phyloP scores from a whole-genome alignment of 1,140 invertebrate genomes.

The Samia ricini region DNA sequence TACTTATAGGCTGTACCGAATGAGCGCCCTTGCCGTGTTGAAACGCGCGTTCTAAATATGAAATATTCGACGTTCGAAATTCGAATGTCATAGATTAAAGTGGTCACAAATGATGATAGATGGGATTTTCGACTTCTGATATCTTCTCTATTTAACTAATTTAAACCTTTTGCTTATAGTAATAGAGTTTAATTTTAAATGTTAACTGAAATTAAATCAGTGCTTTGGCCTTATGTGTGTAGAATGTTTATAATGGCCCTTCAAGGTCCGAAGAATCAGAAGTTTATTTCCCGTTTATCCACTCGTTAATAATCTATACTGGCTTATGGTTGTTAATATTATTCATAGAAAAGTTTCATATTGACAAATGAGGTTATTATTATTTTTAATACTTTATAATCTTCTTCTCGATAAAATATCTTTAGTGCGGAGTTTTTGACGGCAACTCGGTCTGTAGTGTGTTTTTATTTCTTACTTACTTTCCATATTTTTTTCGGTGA shows the following conservation, averaged over 20 bases:
- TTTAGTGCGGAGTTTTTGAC: not conserved
- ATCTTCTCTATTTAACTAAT: not conserved
- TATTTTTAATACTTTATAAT: no score
- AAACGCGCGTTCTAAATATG: not conserved
- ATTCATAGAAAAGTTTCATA: not conserved
- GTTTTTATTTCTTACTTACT: not conserved
- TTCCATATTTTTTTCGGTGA: no score
- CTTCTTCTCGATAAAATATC: no score
- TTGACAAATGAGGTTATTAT: no score
- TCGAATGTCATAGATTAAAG: slow-evolving; percentile 2
- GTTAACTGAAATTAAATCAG: not conserved
- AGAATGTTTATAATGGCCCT: not conserved
- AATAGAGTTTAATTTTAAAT: slow-evolving; percentile 2
- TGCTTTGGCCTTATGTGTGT: not conserved
- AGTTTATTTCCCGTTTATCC: not conserved
- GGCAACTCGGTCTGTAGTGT: not conserved
- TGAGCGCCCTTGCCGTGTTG: not conserved
- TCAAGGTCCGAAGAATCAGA: not conserved
- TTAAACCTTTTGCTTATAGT: not conserved
- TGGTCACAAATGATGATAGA: slow-evolving; percentile 9
- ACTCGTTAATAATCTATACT: not conserved
- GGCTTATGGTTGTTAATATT: not conserved
- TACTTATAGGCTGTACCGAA: no score
- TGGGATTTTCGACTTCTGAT: not conserved
- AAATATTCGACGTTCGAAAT: not conserved